Evolutionary conservation across 2,797 vertebrate genomes (phyloP).

Genomic region (Gymnodraco acuticeps): DNA sequence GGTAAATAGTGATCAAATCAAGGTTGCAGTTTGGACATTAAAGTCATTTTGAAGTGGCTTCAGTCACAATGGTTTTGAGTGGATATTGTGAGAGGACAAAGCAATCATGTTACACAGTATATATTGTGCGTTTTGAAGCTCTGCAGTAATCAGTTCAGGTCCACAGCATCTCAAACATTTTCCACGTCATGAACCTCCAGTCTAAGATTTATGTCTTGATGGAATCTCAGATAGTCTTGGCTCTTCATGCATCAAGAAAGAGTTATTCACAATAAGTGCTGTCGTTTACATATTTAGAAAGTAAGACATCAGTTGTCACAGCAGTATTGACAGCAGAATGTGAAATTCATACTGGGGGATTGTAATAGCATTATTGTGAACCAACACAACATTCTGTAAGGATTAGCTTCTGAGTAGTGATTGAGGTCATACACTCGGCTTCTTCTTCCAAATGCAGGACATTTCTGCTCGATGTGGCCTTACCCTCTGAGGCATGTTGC

Average conservation of each 20-base stretch:
- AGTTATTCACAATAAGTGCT: not conserved
- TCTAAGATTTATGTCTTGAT: constrained; percentile 24
- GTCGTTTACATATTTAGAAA: not conserved
- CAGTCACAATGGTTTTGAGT: not conserved
- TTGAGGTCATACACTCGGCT: not conserved
- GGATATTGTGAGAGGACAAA: not conserved
- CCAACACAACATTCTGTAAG: not conserved
- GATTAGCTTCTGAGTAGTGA: not conserved
- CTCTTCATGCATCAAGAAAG: constrained; percentile 22
- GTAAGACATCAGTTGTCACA: not conserved
- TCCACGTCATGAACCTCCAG: constrained; percentile 25
- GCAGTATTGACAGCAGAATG: not conserved
- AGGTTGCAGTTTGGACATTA: not conserved
- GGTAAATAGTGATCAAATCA: not conserved
- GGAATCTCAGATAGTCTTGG: constrained; percentile 16
- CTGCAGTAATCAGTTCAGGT: constrained; percentile 35
- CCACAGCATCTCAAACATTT: constrained; percentile 32
- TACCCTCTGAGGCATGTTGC: not conserved
- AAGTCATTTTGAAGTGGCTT: constrained; percentile 4
- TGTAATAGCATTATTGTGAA: not conserved
- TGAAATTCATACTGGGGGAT: not conserved
- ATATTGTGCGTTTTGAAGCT: not conserved
- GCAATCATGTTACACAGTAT: not conserved
- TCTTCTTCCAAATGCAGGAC: too few species aligned
- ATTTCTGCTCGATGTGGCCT: too few species aligned